Conservation (phyloP, 2,113 vertebrate species). For the Pollachius pollachius region DNA sequence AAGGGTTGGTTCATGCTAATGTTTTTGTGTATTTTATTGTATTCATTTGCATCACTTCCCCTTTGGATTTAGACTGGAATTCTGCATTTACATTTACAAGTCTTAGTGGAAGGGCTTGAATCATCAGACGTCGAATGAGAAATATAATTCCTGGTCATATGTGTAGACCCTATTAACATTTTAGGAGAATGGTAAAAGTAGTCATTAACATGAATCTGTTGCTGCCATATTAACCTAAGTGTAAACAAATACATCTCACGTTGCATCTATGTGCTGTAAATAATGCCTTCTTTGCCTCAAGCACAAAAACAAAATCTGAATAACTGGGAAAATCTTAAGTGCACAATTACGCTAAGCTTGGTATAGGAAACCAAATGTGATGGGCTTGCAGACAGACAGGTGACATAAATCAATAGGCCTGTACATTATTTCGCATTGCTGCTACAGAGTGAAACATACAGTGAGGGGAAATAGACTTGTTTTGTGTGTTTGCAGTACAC, state of each 20-base stretch:
- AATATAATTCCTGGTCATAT: not conserved
- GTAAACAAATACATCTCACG: conserved; percentile 12
- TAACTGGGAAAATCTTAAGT: conserved; percentile 15
- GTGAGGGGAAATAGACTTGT: no score
- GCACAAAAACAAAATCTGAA: conserved; percentile 4
- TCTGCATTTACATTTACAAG: conserved; percentile 8
- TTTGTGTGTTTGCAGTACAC: conserved; percentile 20
- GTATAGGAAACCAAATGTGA: not conserved
- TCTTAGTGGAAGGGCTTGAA: no score
- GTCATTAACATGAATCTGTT: conserved; percentile 25
- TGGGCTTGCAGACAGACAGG: conserved; percentile 1
- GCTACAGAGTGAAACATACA: not conserved
- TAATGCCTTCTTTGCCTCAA: conserved; percentile 39
- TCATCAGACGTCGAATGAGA: conserved; percentile 9
- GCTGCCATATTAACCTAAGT: conserved; percentile 14
- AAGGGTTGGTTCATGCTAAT: conserved; percentile 39
- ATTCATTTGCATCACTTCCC: conserved; percentile 32
- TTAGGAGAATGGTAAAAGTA: not conserved
- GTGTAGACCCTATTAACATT: no score
- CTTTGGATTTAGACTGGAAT: conserved; percentile 38
- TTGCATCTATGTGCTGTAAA: conserved; percentile 49
- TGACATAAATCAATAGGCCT: not conserved
- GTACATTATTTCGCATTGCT: not conserved
- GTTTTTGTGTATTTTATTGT: conserved; percentile 35
- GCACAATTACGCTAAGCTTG: not conserved